Evolutionary conservation across 1,140 invertebrate genomes (phyloP).

Genomic region (Drosophila kurseongensis): DNA sequence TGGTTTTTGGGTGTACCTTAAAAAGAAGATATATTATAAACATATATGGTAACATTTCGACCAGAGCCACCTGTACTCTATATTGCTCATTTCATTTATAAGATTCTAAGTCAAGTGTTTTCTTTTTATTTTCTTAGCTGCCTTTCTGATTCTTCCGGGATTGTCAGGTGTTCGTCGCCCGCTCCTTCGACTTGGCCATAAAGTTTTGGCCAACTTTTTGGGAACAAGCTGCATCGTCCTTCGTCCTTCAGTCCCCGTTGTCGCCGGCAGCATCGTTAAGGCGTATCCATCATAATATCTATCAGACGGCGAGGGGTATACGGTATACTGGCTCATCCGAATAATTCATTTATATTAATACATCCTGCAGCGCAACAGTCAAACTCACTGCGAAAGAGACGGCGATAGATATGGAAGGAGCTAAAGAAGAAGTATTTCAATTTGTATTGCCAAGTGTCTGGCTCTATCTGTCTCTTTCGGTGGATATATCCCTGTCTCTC

Average conservation of each 20-base stretch:
- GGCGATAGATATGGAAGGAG: background rate
- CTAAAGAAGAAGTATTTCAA: constrained; percentile 56
- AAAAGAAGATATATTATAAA: no score
- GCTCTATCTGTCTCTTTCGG: constrained; percentile 24
- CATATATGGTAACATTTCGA: background rate
- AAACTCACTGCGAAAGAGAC: constrained; percentile 25
- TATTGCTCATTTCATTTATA: background rate
- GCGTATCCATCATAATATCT: constrained; percentile 76
- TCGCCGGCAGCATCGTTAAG: constrained; percentile 64
- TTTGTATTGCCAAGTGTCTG: constrained; percentile 60
- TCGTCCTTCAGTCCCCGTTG: constrained; percentile 16
- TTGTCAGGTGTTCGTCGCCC: constrained; percentile 14
- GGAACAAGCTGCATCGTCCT: constrained; percentile 58
- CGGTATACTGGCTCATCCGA: constrained; percentile 36
- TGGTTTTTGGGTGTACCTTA: no score
- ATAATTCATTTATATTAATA: constrained; percentile 80
- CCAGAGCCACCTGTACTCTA: background rate
- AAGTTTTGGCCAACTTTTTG: constrained; percentile 59
- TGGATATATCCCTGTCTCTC: background rate
- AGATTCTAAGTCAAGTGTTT: background rate
- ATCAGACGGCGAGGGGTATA: constrained; percentile 26
- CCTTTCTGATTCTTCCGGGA: constrained; percentile 19
- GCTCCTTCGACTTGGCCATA: constrained; percentile 31
- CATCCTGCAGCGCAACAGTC: constrained; percentile 46
- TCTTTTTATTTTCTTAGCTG: background rate